Conservation (phyloP, 2,797 vertebrate genomes). For the Tokudaia muenninki region DNA sequence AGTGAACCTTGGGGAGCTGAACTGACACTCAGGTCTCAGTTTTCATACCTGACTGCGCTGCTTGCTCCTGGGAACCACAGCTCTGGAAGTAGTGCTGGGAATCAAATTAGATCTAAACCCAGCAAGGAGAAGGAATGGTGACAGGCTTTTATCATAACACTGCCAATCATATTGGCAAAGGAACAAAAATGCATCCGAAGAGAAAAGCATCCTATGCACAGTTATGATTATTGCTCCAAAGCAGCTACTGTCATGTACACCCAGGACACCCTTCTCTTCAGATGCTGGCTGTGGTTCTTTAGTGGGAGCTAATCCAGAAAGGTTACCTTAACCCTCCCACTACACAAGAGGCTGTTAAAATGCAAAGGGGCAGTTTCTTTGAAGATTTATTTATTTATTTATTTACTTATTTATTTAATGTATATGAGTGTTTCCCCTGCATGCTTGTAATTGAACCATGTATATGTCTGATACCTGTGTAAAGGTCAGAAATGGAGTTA, state of each 20-base stretch:
- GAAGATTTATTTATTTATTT: neutral
- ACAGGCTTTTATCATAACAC: neutral
- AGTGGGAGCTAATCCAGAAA: neutral
- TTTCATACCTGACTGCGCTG: neutral
- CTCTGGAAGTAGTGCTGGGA: neutral
- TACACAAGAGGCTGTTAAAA: neutral
- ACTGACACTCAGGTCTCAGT: neutral
- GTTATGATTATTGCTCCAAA: constrained; percentile 10
- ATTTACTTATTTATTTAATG: neutral
- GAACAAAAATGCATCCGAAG: neutral
- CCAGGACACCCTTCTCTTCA: neutral
- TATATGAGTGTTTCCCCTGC: neutral
- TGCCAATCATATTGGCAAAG: neutral
- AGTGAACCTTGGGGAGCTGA: constrained; percentile 21
- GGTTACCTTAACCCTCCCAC: constrained; percentile 46
- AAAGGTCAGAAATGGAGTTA: neutral
- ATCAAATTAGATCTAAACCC: neutral
- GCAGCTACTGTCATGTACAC: neutral
- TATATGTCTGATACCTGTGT: too few relatives aligned
- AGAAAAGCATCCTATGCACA: neutral
- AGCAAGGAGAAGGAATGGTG: neutral
- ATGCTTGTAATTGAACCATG: neutral
- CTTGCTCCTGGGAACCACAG: neutral
- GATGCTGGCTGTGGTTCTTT: constrained; percentile 26
- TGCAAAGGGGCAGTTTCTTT: neutral